Percentiles rank a stretch among this genome's conserved stretches.
phyloP scores from a whole-genome alignment of 2,888 invertebrate species.

The Acronicta aceris region DNA sequence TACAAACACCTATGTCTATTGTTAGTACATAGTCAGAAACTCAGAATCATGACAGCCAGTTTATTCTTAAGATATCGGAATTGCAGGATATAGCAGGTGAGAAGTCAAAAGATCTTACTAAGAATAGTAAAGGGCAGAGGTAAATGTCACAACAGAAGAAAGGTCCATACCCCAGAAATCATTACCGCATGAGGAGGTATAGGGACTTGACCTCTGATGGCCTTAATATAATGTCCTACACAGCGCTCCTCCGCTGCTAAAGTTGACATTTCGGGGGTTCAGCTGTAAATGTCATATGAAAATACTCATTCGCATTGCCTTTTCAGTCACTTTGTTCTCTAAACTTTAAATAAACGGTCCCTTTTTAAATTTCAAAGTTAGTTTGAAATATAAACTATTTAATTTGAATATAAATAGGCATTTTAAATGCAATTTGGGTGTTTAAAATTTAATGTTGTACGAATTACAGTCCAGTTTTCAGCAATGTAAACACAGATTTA shows the following conservation, averaged over 20 bases:
- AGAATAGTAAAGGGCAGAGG: too few species aligned
- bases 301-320: not conserved
- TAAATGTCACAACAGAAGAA: too few species aligned
- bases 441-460: slow-evolving; percentile 17
- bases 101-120: too few species aligned
- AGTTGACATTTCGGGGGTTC: not conserved
- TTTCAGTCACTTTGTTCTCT: not conserved
- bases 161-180: too few species aligned
- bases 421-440: slow-evolving; percentile 21
- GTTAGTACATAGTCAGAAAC: too few species aligned
- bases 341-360: not conserved
- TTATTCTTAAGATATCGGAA: too few species aligned
- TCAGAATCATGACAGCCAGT: too few species aligned
- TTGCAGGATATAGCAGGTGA: too few species aligned
- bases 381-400: slow-evolving; percentile 1
- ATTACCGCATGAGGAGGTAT: too few species aligned
- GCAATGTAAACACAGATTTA: slow-evolving; percentile 20
- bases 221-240: too few species aligned
- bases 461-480: slow-evolving; percentile 15
- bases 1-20: too few species aligned
- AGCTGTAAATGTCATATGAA: not conserved
- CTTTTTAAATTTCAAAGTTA: not conserved
- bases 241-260: too few species aligned
- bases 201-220: not conserved
- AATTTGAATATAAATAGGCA: slow-evolving; percentile 9